These are phyloP conservation scores for Acrossocheilus wenchowensis DNA, from an alignment of 2,797 vertebrate genomes.

Conservation along the genomic window DNA sequence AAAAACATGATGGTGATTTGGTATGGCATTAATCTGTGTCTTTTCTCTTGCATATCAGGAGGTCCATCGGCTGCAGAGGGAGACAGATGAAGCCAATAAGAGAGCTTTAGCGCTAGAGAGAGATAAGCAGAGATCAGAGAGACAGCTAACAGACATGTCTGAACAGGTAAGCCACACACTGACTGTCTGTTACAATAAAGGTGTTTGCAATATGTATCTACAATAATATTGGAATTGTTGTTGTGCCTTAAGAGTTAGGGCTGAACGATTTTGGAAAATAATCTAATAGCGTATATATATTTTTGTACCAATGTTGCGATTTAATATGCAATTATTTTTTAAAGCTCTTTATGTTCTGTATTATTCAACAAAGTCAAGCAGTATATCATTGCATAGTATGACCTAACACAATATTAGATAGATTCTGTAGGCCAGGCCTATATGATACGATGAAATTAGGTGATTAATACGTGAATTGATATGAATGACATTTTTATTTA, in stretches of 20 bases:
- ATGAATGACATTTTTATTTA: too few species aligned
- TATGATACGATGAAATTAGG: too few species aligned
- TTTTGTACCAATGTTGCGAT: too few species aligned
- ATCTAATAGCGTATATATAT: too few species aligned
- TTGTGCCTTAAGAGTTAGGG: background rate
- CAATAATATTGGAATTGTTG: background rate
- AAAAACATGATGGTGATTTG: background rate
- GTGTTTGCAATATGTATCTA: background rate
- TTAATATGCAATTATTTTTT: too few species aligned
- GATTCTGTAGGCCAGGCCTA: too few species aligned
- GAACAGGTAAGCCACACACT: constrained; percentile 81
- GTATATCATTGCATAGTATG: too few species aligned
- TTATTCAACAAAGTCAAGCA: too few species aligned
- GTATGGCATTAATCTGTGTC: background rate
- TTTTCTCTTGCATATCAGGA: constrained; percentile 77
- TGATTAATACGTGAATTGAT: too few species aligned
- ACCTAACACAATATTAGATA: too few species aligned
- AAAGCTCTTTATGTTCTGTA: too few species aligned
- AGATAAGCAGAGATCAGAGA: constrained; percentile 85
- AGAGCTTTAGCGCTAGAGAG: constrained; percentile 82
- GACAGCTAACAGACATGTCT: constrained; percentile 89
- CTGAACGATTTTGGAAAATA: too few species aligned
- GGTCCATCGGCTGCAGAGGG: constrained; percentile 89
- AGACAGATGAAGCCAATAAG: constrained; percentile 89
- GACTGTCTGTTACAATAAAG: background rate